Base-by-base conservation (phyloP, 2,797 vertebrate genomes). In the Masticophis lateralis region DNA sequence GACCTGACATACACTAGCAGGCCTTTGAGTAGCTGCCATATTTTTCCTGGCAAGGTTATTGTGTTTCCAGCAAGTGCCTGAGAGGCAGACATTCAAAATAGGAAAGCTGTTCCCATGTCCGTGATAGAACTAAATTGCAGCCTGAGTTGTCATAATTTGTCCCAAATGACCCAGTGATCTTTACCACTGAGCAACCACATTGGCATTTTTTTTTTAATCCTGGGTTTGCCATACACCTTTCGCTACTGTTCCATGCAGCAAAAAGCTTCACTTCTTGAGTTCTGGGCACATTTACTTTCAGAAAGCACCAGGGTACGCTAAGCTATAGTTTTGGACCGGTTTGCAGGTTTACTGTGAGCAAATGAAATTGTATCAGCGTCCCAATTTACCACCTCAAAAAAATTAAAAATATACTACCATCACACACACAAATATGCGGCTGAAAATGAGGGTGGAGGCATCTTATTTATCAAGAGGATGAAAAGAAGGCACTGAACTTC, bases 1-100 rank as follows among this genome's bases (percentile, higher is more conserved):
- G 74, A 93, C 93, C 43, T 93, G 94, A 92, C 90, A 47, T 91
- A 93, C 96, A 97, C 92, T 87, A 94, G 91, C 91, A 95, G 90
- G 93, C 51, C 63, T 57, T 87, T 94, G 57, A 86, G 53, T 51
- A 13, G 25, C 28, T 63, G 66, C 90, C 22, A 86, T 13, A 20
- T 89, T 88, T 86, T 63, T 32, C 47, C 47, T 91, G 79, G 60
- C 69, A 90, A 9, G 59, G n/a, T 53, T 90, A 61, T 13, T 56
- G 51, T 66, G 27, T 43, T 47, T 51, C 69, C 47, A 69, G 90
- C 89, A 90, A 37, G 2, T 87, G 53, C 56, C 32, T 66, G 18
- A 57, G 53, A 51, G 51, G 66, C 66, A 51, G 56, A 89, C 47
- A 56, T 79, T 89, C 63, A 51, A 32, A 20, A 69, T 7, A 28